These are phyloP conservation scores for Lerista edwardsae DNA, from an alignment of 2,797 vertebrate genomes.

Conservation along the genomic window DNA sequence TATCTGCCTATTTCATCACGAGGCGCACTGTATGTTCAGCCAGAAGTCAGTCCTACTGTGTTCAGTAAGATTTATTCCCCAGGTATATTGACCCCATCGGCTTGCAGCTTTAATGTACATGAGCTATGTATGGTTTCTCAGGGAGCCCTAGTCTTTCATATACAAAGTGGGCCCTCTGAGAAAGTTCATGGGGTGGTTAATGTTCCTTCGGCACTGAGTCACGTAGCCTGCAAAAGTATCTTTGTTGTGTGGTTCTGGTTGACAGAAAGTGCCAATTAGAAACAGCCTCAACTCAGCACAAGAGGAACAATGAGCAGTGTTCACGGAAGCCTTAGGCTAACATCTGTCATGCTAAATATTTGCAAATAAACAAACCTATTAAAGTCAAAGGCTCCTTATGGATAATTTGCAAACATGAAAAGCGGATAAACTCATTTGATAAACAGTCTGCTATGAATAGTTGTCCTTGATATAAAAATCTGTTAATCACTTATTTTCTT, in stretches of 20 bases:
- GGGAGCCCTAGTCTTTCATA: no score
- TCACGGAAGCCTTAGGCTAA: constrained; percentile 17
- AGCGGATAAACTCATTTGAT: constrained; percentile 23
- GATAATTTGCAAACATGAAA: constrained; percentile 36
- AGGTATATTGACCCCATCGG: no score
- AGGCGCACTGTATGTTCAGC: neutral
- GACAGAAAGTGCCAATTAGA: constrained; percentile 10
- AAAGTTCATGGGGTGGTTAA: neutral
- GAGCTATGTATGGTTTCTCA: no score
- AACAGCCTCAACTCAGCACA: neutral
- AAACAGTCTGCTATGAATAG: constrained; percentile 27
- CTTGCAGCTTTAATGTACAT: no score
- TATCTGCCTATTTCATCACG: neutral
- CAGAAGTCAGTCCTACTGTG: no score
- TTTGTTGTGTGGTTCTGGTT: neutral
- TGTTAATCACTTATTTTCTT: constrained; percentile 30
- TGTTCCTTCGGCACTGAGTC: neutral
- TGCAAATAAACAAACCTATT: constrained; percentile 42
- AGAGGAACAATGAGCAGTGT: constrained; percentile 11
- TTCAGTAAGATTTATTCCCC: no score
- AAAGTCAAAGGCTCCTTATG: constrained; percentile 17
- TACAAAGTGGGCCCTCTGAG: neutral
- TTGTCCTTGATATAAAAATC: constrained; percentile 31
- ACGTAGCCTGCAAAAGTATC: neutral
- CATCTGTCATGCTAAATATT: constrained; percentile 16